Percentiles rank a stretch among this genome's conserved stretches.
Evolutionary conservation across 1,140 invertebrate species (phyloP).

Genomic region (Apocrypta bakeri): DNA sequence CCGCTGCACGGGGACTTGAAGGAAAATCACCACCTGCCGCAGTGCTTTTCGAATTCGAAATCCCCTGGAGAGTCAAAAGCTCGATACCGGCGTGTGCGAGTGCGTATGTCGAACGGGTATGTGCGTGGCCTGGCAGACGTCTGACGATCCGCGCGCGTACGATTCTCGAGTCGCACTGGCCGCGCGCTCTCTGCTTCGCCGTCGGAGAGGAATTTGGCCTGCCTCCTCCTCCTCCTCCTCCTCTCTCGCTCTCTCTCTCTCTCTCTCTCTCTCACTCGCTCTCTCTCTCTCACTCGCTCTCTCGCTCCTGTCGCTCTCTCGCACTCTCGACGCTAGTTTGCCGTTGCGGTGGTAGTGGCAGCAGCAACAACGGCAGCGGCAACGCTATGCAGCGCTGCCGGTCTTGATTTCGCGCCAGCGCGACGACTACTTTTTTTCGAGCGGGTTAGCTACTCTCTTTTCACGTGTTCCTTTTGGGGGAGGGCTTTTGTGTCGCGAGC

Average conservation of each 20-base stretch:
- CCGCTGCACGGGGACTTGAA: too few species aligned
- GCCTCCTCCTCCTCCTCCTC: constrained; percentile 39
- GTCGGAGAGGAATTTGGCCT: constrained; percentile 48
- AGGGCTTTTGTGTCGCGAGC: background rate
- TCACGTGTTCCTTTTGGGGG: background rate
- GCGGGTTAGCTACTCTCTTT: background rate
- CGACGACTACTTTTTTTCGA: background rate
- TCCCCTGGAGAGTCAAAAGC: too few species aligned
- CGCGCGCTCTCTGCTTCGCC: constrained; percentile 14
- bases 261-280: constrained; percentile 25
- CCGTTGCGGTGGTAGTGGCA: background rate
- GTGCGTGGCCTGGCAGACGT: background rate
- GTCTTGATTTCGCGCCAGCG: constrained; percentile 29
- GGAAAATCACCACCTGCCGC: too few species aligned
- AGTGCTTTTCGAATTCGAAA: too few species aligned
- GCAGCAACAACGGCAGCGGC: background rate
- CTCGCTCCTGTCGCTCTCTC: too few species aligned
- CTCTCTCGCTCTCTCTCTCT: constrained; percentile 24
- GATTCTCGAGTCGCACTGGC: constrained; percentile 54
- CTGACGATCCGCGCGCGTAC: constrained; percentile 50
- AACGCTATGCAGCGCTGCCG: constrained; percentile 32
- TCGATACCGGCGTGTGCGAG: too few species aligned
- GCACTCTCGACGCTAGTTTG: background rate
- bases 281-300: too few species aligned
- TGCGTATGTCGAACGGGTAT: background rate